These are phyloP conservation scores for Scolopax mira DNA, from an alignment of 2,113 vertebrate genomes.

Conservation along the genomic window DNA sequence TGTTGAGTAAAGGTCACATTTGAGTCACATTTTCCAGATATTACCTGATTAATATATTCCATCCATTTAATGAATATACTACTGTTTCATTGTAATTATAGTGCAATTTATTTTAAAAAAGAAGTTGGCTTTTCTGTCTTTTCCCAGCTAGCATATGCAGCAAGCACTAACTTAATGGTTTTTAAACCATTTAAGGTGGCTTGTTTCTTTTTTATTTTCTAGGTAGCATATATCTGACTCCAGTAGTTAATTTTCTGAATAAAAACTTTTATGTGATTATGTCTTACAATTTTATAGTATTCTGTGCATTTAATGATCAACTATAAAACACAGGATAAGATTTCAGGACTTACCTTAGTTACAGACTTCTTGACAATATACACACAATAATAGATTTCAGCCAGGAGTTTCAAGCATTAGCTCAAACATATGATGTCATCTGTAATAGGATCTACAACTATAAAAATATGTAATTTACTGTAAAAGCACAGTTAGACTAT, in stretches of 20 bases:
- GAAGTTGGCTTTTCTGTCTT: background rate
- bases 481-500: background rate
- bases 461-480: constrained; percentile 19
- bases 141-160: background rate
- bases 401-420: background rate
- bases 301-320: background rate
- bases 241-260: background rate
- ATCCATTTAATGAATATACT: background rate
- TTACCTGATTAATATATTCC: background rate
- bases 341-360: background rate
- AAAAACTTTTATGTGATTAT: background rate
- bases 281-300: background rate
- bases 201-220: background rate
- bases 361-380: background rate
- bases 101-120: background rate
- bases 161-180: background rate
- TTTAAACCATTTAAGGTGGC: background rate
- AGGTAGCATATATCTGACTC: background rate
- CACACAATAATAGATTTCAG: background rate
- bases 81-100: background rate
- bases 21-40: background rate
- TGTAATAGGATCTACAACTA: constrained; percentile 6
- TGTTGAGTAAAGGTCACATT: background rate
- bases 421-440: constrained; percentile 25
- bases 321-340: background rate